Conservation (phyloP, 2,888 invertebrate species). For the Myathropa florea region DNA sequence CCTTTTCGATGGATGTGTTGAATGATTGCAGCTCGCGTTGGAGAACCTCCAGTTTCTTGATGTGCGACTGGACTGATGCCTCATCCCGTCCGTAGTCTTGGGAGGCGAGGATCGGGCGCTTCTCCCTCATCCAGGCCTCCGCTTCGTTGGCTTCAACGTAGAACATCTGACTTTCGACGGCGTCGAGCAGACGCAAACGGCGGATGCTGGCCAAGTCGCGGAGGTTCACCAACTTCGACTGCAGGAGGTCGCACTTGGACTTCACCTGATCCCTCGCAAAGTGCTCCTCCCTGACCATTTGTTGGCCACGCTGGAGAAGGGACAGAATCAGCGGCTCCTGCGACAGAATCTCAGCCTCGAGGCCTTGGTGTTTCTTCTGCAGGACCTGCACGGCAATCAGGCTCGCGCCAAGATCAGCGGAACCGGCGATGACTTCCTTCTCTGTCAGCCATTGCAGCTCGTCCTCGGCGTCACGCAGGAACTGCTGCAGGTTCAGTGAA, state of each 20-base stretch:
- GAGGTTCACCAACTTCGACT: constrained; percentile 86
- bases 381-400: constrained; percentile 91
- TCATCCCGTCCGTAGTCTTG: constrained; percentile 95
- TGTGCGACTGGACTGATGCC: constrained; percentile 91
- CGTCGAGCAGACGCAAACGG: constrained; percentile 88
- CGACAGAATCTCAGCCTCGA: constrained; percentile 94
- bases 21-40: constrained; percentile 92
- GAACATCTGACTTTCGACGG: constrained; percentile 92
- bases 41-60: constrained; percentile 91
- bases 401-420: constrained; percentile 85
- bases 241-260: constrained; percentile 82
- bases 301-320: constrained; percentile 87
- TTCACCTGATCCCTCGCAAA: constrained; percentile 86
- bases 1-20: constrained; percentile 86
- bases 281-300: constrained; percentile 92
- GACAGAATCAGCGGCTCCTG: constrained; percentile 91
- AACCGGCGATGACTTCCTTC: constrained; percentile 86
- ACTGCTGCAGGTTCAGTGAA: constrained; percentile 92
- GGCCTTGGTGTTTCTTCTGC: constrained; percentile 95
- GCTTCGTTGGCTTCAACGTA: constrained; percentile 95
- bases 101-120: constrained; percentile 87
- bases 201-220: constrained; percentile 88
- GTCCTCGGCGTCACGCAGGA: constrained; percentile 95
- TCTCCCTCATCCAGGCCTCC: constrained; percentile 95
- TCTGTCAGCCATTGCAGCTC: constrained; percentile 95